Evolutionary conservation across 2,113 vertebrate species (phyloP).

Genomic region (Seriola dumerili): DNA sequence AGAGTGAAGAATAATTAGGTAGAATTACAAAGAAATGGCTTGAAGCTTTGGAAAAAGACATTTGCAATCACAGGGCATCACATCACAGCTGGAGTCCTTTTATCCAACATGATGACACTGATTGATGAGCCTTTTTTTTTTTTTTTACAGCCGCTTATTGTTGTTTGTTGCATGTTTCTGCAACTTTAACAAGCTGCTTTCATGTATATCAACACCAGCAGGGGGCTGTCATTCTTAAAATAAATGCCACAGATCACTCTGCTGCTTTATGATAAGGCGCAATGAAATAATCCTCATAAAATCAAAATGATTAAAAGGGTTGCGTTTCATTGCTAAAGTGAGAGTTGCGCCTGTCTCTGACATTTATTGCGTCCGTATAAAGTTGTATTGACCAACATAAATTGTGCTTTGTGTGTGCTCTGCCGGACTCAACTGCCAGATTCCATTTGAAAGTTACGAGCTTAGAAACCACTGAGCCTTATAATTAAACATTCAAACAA

Average conservation of each 20-base stretch:
- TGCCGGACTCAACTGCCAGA: constrained; percentile 46
- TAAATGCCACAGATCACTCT: constrained; percentile 49
- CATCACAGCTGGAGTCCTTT: neutral
- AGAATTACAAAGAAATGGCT: neutral
- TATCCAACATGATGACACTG: constrained; percentile 5
- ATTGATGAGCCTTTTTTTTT: constrained; percentile 30
- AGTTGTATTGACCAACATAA: constrained; percentile 60
- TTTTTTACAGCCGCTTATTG: neutral
- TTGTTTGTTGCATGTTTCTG: constrained; percentile 40
- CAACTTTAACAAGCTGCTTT: constrained; percentile 42
- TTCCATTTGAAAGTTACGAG: constrained; percentile 73
- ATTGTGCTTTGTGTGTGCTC: constrained; percentile 34
- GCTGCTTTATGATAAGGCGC: constrained; percentile 63
- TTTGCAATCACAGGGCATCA: neutral
- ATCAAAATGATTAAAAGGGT: constrained; percentile 69
- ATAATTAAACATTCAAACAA: constrained; percentile 79
- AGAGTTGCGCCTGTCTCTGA: constrained; percentile 46
- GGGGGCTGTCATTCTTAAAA: constrained; percentile 57
- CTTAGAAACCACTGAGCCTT: constrained; percentile 63
- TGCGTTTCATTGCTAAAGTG: constrained; percentile 52
- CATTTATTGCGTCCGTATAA: constrained; percentile 64
- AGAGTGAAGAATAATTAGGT: neutral
- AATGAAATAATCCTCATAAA: constrained; percentile 71
- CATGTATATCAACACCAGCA: constrained; percentile 60
- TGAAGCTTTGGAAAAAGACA: constrained; percentile 4